Evolutionary conservation across 64 coral and sea anemone genomes (phyloP).

Genomic region (Montipora capricornis): DNA sequence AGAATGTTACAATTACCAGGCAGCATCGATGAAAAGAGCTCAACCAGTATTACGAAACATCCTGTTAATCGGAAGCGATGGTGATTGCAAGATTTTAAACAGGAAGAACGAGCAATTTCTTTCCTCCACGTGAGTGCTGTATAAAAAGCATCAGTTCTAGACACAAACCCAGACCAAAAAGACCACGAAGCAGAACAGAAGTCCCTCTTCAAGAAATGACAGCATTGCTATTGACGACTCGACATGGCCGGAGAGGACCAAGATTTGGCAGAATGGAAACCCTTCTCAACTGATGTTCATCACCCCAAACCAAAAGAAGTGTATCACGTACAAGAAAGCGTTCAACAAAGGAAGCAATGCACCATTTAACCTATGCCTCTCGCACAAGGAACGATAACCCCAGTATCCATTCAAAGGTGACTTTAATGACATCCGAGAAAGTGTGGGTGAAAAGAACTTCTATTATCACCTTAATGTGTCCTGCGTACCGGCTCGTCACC

Average conservation of each 20-base stretch:
- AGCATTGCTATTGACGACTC: not conserved
- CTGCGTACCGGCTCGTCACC: not conserved
- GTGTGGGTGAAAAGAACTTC: not conserved
- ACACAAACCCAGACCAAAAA: not conserved
- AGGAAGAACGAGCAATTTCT: not conserved
- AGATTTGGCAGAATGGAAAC: not conserved
- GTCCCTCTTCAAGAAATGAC: not conserved
- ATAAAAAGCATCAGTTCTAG: slow-evolving; percentile 30
- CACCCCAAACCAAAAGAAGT: not conserved
- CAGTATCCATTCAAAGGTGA: not conserved
- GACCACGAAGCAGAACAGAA: not conserved
- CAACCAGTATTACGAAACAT: slow-evolving; percentile 8
- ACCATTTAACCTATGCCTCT: not conserved
- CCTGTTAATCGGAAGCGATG: slow-evolving; percentile 16
- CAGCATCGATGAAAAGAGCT: slow-evolving; percentile 6
- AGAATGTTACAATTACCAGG: slow-evolving; percentile 34
- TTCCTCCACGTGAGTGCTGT: slow-evolving; percentile 1
- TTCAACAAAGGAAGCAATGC: slow-evolving; percentile 25
- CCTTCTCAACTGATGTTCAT: not conserved
- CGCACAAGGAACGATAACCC: not conserved
- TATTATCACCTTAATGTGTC: not conserved
- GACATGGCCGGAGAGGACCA: not conserved
- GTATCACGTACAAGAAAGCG: not conserved
- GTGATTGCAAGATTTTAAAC: not conserved
- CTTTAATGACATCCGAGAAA: slow-evolving; percentile 12